A percentile compares a stretch with the other conserved stretches of the same genome.
Evolutionary conservation across 2,888 invertebrate genomes (phyloP).

Genomic region (Teinopalpus imperialis): DNA sequence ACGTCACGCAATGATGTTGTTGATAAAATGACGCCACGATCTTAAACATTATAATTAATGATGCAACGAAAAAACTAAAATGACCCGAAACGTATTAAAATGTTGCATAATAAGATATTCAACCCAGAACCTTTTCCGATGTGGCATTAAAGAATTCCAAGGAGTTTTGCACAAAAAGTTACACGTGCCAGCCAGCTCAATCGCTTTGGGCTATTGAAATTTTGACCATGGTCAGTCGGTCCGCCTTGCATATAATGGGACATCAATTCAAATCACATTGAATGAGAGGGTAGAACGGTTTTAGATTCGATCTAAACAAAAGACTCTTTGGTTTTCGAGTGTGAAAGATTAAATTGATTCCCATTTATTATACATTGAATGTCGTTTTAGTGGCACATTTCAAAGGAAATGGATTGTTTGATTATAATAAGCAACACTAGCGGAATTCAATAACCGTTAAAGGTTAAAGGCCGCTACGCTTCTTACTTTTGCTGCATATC

Average conservation of each 20-base stretch:
- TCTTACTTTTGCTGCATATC: neutral
- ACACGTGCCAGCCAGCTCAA: slow-evolving; percentile 72
- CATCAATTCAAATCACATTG: slow-evolving; percentile 58
- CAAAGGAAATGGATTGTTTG: slow-evolving; percentile 42
- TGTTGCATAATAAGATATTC: slow-evolving; percentile 76
- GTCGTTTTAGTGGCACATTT: slow-evolving; percentile 43
- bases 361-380: slow-evolving; percentile 48
- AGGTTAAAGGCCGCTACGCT: neutral
- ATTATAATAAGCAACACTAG: too few relatives aligned
- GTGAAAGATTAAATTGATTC: slow-evolving; percentile 48
- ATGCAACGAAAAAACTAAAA: slow-evolving; percentile 44
- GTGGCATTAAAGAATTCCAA: slow-evolving; percentile 66
- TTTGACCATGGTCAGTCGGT: slow-evolving; percentile 62
- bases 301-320: slow-evolving; percentile 31
- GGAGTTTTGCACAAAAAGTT: slow-evolving; percentile 76
- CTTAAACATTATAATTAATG: slow-evolving; percentile 42
- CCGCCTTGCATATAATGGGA: slow-evolving; percentile 67
- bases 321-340: slow-evolving; percentile 29
- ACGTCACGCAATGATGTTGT: slow-evolving; percentile 47
- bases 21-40: slow-evolving; percentile 42
- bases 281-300: slow-evolving; percentile 42
- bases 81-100: slow-evolving; percentile 48
- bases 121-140: slow-evolving; percentile 59
- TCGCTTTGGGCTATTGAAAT: slow-evolving; percentile 76
- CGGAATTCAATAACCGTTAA: too few relatives aligned